These are phyloP conservation scores for Lithophane ornitopus DNA, from an alignment of 2,888 invertebrate genomes.

Conservation along the genomic window DNA sequence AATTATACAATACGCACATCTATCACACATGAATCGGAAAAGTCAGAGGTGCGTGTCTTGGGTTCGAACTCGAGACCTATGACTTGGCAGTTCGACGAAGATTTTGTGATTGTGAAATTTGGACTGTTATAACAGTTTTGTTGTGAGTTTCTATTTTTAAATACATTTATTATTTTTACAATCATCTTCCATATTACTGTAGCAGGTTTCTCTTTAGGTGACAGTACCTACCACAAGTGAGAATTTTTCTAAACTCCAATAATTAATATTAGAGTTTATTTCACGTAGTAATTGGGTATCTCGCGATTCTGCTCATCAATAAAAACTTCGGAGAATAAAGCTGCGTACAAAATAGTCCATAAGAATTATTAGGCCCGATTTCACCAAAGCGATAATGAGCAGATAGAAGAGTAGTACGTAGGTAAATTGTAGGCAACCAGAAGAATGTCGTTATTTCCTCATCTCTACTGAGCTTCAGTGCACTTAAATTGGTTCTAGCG, in stretches of 20 bases:
- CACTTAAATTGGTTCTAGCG: neutral
- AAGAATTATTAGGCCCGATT: neutral
- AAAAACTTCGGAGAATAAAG: neutral
- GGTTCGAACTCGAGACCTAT: too few relatives aligned
- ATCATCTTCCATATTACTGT: too few relatives aligned
- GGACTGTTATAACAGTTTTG: neutral
- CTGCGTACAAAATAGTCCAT: neutral
- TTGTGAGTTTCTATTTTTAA: conserved; percentile 19
- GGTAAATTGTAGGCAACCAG: neutral
- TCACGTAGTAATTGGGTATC: too few relatives aligned
- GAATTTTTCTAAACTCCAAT: neutral
- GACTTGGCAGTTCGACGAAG: too few relatives aligned
- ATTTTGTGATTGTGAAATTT: neutral
- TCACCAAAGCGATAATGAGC: neutral
- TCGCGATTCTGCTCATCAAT: neutral
- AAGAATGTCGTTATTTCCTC: neutral
- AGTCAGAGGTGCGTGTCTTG: too few relatives aligned
- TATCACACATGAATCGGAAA: too few relatives aligned
- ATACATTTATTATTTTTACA: too few relatives aligned
- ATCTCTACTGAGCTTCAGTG: neutral
- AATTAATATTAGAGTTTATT: neutral
- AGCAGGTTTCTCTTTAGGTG: neutral
- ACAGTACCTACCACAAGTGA: too few relatives aligned
- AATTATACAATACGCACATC: too few relatives aligned
- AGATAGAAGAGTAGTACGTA: too few relatives aligned